Conservation (phyloP, 2,113 vertebrate species). For the Tringa solitaria region DNA sequence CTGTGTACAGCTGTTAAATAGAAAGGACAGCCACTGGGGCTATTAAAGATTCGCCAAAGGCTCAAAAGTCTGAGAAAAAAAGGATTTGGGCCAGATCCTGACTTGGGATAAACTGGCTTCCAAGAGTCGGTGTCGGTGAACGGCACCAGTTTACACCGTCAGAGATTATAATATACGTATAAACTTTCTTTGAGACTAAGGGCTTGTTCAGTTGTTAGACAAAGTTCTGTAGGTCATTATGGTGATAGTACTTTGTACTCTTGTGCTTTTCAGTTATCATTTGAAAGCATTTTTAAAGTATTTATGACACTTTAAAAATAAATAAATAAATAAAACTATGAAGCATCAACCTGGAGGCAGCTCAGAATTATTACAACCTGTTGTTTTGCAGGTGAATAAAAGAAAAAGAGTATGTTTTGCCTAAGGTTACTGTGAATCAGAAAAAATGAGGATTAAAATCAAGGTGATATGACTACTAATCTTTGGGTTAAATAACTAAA, state of each 20-base stretch:
- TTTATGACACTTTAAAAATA: not conserved
- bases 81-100: not conserved
- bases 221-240: not conserved
- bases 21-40: not conserved
- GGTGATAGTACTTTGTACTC: not conserved
- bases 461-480: not conserved
- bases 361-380: not conserved
- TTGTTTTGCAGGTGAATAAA: slow-evolving; percentile 18
- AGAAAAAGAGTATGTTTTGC: not conserved
- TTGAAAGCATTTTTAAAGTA: not conserved
- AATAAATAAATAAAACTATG: not conserved
- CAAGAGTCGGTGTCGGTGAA: not conserved
- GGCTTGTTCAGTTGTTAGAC: not conserved
- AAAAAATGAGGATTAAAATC: slow-evolving; percentile 19
- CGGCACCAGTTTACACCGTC: not conserved
- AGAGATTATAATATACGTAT: not conserved
- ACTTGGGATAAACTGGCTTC: not conserved
- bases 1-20: not conserved
- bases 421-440: not conserved
- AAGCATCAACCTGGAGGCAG: not conserved
- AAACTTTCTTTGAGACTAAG: not conserved
- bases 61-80: not conserved
- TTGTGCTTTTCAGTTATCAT: not conserved
- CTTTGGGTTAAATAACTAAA: slow-evolving; percentile 27
- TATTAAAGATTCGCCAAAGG: not conserved